These are phyloP conservation scores for Nasonia longicornis DNA, from an alignment of 1,140 invertebrate genomes.

Conservation along the genomic window DNA sequence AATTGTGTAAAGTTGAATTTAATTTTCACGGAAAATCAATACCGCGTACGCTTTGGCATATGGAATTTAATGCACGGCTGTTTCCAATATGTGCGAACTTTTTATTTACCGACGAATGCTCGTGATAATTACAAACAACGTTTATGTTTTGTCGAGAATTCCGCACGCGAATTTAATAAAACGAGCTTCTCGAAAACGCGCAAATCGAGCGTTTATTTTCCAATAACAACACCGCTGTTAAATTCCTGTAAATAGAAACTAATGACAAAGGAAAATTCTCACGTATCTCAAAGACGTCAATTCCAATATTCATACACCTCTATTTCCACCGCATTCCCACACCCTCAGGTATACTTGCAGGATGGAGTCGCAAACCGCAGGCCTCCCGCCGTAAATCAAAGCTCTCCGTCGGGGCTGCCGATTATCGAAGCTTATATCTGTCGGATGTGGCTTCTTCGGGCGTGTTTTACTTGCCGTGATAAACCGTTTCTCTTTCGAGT, in stretches of 20 bases:
- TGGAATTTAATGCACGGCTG: background rate
- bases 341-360: background rate
- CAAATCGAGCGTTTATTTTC: background rate
- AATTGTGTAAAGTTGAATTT: background rate
- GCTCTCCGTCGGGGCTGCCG: background rate
- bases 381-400: constrained; percentile 25
- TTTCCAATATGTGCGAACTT: background rate
- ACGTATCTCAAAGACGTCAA: background rate
- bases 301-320: background rate
- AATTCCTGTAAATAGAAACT: background rate
- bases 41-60: too few species aligned
- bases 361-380: background rate
- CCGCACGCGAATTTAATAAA: background rate
- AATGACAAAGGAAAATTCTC: background rate
- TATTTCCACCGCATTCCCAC: background rate
- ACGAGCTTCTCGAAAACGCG: background rate
- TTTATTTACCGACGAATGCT: background rate
- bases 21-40: background rate
- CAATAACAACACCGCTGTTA: too few species aligned
- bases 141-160: background rate
- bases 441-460: constrained; percentile 22
- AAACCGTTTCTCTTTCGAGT: background rate
- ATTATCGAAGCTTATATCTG: constrained; percentile 35
- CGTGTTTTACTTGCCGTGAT: constrained; percentile 7
- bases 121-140: background rate